A percentile compares a stretch with the other conserved stretches of the same genome.
These are phyloP conservation scores for Slavum lentiscoides DNA, from an alignment of 2,888 invertebrate species.

Conservation along the genomic window DNA sequence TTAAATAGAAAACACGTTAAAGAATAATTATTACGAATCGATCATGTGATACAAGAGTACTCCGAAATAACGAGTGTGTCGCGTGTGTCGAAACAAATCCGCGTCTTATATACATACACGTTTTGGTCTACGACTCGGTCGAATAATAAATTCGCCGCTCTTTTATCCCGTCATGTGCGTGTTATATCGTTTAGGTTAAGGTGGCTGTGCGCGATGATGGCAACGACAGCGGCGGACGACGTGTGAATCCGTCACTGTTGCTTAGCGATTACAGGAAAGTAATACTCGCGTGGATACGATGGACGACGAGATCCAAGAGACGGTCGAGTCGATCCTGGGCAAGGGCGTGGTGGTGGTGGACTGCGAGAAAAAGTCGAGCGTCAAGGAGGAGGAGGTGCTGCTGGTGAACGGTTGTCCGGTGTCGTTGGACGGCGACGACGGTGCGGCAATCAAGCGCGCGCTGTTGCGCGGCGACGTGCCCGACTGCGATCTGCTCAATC, in stretches of 20 bases:
- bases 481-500: constrained; percentile 72
- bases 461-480: constrained; percentile 72
- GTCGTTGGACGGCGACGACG: constrained; percentile 70
- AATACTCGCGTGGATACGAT: constrained; percentile 59
- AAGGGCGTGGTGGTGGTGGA: constrained; percentile 73
- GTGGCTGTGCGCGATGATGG: not conserved
- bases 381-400: constrained; percentile 72
- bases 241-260: not conserved
- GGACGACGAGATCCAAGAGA: constrained; percentile 76
- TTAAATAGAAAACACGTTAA: too few species aligned
- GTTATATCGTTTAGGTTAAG: constrained; percentile 23
- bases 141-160: not conserved
- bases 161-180: not conserved
- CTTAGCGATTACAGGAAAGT: too few species aligned
- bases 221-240: not conserved
- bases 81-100: not conserved
- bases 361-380: constrained; percentile 73
- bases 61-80: not conserved
- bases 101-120: not conserved
- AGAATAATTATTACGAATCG: too few species aligned
- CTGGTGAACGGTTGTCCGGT: constrained; percentile 74
- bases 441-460: constrained; percentile 70
- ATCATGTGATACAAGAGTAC: too few species aligned
- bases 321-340: constrained; percentile 74
- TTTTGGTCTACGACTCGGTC: constrained; percentile 2